phyloP scores from a whole-genome alignment of 2,797 vertebrate species.

The Mormyrops attenuatus region DNA sequence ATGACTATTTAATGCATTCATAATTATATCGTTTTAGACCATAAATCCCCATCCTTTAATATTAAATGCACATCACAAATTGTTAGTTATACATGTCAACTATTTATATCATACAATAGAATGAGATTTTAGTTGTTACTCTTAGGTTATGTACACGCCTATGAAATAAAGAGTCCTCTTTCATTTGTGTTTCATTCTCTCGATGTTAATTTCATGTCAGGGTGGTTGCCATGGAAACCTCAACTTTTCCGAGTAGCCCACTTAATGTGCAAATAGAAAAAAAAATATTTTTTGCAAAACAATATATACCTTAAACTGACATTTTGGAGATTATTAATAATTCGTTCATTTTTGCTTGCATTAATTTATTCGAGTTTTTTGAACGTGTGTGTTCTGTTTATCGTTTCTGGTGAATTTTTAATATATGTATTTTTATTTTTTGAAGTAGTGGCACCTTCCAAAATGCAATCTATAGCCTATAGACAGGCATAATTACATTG shows the following conservation, averaged over 20 bases:
- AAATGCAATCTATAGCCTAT: neutral
- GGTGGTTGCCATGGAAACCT: slow-evolving; percentile 8
- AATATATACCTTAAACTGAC: neutral
- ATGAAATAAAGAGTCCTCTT: neutral
- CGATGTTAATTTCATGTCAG: neutral
- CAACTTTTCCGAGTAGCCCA: neutral
- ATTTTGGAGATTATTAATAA: neutral
- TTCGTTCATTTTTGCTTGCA: neutral
- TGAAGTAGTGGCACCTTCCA: neutral
- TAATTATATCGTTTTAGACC: neutral
- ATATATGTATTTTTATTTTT: neutral
- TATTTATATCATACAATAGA: neutral
- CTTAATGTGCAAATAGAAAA: slow-evolving; percentile 3
- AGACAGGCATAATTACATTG: neutral
- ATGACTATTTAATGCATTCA: neutral
- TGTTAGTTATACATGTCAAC: neutral
- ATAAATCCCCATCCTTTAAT: neutral
- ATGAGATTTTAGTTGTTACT: neutral
- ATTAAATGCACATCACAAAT: neutral
- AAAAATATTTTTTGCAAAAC: neutral
- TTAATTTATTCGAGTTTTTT: neutral
- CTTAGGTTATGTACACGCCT: neutral
- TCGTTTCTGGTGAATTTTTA: neutral
- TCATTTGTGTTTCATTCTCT: neutral
- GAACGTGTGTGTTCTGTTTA: neutral